Conservation (phyloP, 2,113 vertebrate genomes). For the Mus pahari region DNA sequence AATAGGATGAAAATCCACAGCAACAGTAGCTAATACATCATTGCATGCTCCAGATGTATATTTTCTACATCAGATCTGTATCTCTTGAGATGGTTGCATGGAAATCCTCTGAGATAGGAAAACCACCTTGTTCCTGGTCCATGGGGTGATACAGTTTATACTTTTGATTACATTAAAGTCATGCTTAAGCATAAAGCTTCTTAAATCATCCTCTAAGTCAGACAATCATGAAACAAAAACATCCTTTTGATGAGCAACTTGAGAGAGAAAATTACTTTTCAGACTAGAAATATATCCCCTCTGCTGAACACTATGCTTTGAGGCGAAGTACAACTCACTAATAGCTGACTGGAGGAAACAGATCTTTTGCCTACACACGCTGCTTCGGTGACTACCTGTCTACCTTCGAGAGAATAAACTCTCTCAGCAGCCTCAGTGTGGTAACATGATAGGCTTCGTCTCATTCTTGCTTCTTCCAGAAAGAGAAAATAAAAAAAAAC, state of each 20-base stretch:
- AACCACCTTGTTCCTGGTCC: background rate
- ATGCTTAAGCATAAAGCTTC: background rate
- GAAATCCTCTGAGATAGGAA: background rate
- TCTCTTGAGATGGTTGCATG: background rate
- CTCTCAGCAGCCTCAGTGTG: background rate
- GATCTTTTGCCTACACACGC: slow-evolving; percentile 9
- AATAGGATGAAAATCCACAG: background rate
- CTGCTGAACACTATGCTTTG: slow-evolving; percentile 48
- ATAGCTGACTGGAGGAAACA: slow-evolving; percentile 64
- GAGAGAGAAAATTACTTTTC: slow-evolving; percentile 44
- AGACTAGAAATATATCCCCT: slow-evolving; percentile 22
- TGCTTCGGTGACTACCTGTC: background rate
- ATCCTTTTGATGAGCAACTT: background rate
- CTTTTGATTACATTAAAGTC: slow-evolving; percentile 18
- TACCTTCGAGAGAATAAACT: background rate
- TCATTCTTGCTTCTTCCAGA: background rate
- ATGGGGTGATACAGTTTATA: background rate
- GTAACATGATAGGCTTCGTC: slow-evolving; percentile 36
- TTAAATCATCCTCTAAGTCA: background rate
- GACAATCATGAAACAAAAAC: background rate
- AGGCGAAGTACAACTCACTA: slow-evolving; percentile 60
- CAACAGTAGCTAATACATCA: background rate
- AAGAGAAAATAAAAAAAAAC: background rate
- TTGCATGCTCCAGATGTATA: background rate
- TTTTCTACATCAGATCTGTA: background rate